phyloP scores from a whole-genome alignment of 2,888 invertebrate species.

The Oxyteleia sp. region DNA sequence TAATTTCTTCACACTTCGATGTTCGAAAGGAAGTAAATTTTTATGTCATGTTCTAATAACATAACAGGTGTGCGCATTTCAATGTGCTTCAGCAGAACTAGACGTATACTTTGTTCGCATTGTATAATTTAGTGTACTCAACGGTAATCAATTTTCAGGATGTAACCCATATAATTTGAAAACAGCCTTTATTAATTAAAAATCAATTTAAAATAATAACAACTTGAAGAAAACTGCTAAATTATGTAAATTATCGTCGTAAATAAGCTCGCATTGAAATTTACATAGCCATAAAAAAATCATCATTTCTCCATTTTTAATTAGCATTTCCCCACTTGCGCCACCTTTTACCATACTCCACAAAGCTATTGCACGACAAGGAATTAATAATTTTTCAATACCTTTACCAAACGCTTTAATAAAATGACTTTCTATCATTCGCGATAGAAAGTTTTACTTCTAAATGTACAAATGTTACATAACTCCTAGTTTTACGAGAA shows the following conservation, averaged over 20 bases:
- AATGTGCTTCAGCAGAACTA: slow-evolving; percentile 26
- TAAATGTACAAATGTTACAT: slow-evolving; percentile 25
- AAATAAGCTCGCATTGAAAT: not conserved
- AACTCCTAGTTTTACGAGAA: slow-evolving; percentile 37
- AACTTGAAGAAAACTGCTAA: not conserved
- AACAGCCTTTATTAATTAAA: slow-evolving; percentile 19
- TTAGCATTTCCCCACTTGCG: not conserved
- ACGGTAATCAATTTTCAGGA: slow-evolving; percentile 18
- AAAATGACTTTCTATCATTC: slow-evolving; percentile 39
- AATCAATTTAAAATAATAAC: not conserved
- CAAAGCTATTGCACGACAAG: not conserved
- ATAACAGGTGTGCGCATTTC: slow-evolving; percentile 35
- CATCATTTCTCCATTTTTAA: not conserved
- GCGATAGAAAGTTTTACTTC: slow-evolving; percentile 40
- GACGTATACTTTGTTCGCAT: slow-evolving; percentile 31
- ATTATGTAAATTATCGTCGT: not conserved
- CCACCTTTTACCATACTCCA: not conserved
- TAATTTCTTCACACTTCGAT: slow-evolving; percentile 41
- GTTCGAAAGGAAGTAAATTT: slow-evolving; percentile 53
- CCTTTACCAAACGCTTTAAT: not conserved
- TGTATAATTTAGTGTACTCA: slow-evolving; percentile 22
- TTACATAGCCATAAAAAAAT: not conserved
- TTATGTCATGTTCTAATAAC: slow-evolving; percentile 65
- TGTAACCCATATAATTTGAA: slow-evolving; percentile 17
- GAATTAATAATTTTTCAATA: slow-evolving; percentile 2